Evolutionary conservation across 30 jellyfish, hydroid and myxozoan species (phyloP).

Genomic region (Rhopilema esculentum): DNA sequence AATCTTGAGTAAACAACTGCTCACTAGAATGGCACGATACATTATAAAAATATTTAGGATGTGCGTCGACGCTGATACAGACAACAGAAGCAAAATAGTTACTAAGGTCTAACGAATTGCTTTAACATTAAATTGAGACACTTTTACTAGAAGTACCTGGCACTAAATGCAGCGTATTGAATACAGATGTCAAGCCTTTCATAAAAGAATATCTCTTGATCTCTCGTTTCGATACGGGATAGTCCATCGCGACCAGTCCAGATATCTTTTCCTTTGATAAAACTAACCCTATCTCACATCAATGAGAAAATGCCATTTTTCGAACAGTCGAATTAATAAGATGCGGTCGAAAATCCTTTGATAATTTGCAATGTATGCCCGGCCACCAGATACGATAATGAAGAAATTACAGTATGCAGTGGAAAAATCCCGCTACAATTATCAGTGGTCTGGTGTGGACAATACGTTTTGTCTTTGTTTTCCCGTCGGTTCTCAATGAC

Average conservation of each 20-base stretch:
- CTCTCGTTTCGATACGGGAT: background rate
- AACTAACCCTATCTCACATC: background rate
- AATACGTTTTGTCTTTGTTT: background rate
- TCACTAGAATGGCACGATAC: no score
- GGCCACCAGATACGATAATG: background rate
- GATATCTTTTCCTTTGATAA: background rate
- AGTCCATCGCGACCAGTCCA: background rate
- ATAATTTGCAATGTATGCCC: background rate
- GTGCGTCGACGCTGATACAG: no score
- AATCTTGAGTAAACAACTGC: no score
- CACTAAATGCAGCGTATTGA: background rate
- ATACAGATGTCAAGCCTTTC: background rate
- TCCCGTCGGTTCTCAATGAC: background rate
- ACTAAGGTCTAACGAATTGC: no score
- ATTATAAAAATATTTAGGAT: no score
- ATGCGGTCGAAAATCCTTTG: background rate
- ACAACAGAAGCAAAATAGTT: no score
- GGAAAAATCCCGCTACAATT: background rate
- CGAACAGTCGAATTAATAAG: background rate
- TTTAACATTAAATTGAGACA: background rate
- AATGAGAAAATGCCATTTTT: background rate
- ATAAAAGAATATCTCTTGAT: background rate
- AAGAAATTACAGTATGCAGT: background rate
- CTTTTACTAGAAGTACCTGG: background rate
- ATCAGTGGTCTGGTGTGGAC: background rate